Conservation (phyloP, 2,888 invertebrate genomes). For the Lasius fuliginosus region DNA sequence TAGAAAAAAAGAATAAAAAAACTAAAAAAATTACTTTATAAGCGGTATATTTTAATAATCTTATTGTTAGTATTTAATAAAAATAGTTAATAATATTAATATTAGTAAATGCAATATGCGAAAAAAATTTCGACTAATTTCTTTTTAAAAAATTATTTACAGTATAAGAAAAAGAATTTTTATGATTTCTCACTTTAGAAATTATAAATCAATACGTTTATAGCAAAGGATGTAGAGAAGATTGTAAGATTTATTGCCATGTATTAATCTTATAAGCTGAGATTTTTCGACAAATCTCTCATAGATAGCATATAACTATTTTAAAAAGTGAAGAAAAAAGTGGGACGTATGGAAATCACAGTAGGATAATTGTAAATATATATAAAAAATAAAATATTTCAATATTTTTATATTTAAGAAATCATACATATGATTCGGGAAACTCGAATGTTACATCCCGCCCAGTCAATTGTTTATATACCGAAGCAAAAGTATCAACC, state of each 20-base stretch:
- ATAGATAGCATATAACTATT: not conserved
- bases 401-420: slow-evolving; percentile 42
- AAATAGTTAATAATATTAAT: not conserved
- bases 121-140: not conserved
- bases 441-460: slow-evolving; percentile 99
- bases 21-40: not conserved
- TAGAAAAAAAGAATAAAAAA: not conserved
- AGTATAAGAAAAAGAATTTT: not conserved
- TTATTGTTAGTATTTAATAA: not conserved
- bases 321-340: not conserved
- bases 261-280: not conserved
- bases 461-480: slow-evolving; percentile 99
- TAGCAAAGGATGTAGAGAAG: not conserved
- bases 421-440: slow-evolving; percentile 98
- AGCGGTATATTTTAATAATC: not conserved
- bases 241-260: not conserved
- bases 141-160: not conserved
- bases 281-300: not conserved
- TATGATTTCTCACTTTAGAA: not conserved
- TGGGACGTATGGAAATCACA: not conserved
- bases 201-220: not conserved
- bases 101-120: not conserved
- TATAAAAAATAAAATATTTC: not conserved
- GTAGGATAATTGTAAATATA: not conserved
- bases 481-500: slow-evolving; percentile 99